Evolutionary conservation across 2,113 vertebrate genomes (phyloP).

Genomic region (Pteronura brasiliensis): DNA sequence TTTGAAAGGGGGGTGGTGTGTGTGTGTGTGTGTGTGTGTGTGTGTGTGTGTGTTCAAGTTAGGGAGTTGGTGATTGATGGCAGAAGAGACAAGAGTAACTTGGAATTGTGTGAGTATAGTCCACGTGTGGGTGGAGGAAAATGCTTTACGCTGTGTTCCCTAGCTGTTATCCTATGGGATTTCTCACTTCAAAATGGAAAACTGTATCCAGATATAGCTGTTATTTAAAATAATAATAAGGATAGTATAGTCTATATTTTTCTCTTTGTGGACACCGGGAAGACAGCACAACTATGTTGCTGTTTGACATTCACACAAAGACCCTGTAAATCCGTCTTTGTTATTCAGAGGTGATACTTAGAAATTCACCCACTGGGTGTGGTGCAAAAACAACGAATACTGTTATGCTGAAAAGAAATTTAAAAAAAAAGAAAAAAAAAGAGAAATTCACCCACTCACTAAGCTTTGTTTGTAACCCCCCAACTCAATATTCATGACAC

Average conservation of each 20-base stretch:
- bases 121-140: neutral
- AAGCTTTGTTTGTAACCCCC: neutral
- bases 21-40: neutral
- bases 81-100: neutral
- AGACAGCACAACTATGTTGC: neutral
- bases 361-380: conserved; percentile 20
- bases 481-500: neutral
- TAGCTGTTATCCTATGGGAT: conserved; percentile 27
- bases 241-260: conserved; percentile 60
- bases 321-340: accelerated
- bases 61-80: neutral
- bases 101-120: neutral
- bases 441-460: conserved; percentile 29
- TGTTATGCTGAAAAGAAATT: no score
- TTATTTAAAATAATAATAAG: conserved; percentile 62
- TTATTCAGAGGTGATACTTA: neutral
- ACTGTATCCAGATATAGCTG: conserved; percentile 71
- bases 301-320: conserved; percentile 31
- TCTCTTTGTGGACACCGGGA: conserved; percentile 6
- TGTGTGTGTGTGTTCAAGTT: neutral
- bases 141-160: conserved; percentile 55
- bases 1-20: neutral
- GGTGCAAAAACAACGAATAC: no score
- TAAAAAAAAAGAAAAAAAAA: no score
- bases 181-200: conserved; percentile 50